These are phyloP conservation scores for Leucoraja erinaceus DNA, from an alignment of 2,113 vertebrate species.

Conservation along the genomic window DNA sequence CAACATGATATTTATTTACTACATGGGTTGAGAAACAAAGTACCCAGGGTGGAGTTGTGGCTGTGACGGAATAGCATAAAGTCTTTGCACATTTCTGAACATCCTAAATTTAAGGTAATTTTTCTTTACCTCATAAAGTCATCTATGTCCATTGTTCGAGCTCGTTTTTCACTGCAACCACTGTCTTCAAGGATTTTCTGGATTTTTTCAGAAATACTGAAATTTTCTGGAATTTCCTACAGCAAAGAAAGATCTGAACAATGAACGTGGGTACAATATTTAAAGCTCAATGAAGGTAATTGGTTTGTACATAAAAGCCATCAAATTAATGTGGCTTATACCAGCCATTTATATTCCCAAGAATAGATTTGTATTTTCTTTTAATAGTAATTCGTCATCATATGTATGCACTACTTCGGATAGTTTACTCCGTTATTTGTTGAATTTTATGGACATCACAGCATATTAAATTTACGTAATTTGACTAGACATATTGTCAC, in stretches of 20 bases:
- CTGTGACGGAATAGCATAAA: neutral
- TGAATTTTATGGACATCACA: too few relatives aligned
- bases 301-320: neutral
- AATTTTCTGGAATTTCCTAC: constrained; percentile 80
- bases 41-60: too few relatives aligned
- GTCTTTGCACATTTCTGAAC: neutral
- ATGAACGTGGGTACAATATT: neutral
- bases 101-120: neutral
- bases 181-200: constrained; percentile 72
- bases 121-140: constrained; percentile 84
- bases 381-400: neutral
- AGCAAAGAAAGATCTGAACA: constrained; percentile 41
- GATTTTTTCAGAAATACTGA: constrained; percentile 81
- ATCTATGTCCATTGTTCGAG: constrained; percentile 90
- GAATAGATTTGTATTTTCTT: neutral
- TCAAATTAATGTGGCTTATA: neutral
- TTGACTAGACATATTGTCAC: too few relatives aligned
- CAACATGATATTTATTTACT: neutral
- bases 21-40: too few relatives aligned
- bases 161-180: constrained; percentile 78
- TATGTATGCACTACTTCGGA: neutral
- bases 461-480: too few relatives aligned
- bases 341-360: neutral
- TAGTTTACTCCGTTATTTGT: neutral
- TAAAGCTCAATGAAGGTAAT: neutral